A percentile compares a stretch with the other conserved stretches of the same genome.
Conservation (phyloP, 2,797 vertebrate species). For the Benthosema pterotum region DNA sequence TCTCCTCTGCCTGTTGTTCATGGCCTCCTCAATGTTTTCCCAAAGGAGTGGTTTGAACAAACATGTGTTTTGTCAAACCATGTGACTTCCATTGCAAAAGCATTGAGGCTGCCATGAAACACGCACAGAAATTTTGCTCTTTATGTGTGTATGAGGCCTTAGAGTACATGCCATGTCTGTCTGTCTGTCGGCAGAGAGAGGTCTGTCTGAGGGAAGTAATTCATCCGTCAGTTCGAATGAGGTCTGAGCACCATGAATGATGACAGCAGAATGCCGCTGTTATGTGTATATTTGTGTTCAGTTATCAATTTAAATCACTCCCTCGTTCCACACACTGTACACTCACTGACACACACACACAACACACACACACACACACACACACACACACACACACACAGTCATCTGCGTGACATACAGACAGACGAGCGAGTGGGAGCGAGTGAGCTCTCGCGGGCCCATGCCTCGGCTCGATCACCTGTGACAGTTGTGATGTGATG, state of each 20-base stretch:
- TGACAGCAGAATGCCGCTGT: slow-evolving; percentile 8
- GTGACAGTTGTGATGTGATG: slow-evolving; percentile 89
- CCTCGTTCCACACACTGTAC: background rate
- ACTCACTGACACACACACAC: slow-evolving; percentile 4
- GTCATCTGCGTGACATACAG: slow-evolving; percentile 37
- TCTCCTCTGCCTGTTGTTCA: too few relatives aligned
- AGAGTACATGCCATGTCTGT: slow-evolving; percentile 27
- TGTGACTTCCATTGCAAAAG: too few relatives aligned
- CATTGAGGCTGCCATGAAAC: too few relatives aligned
- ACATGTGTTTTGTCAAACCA: too few relatives aligned
- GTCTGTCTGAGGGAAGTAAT: slow-evolving; percentile 54
- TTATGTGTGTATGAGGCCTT: too few relatives aligned
- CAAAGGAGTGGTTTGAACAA: too few relatives aligned
- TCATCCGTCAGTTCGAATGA: slow-evolving; percentile 49
- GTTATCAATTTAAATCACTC: slow-evolving; percentile 36
- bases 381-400: slow-evolving; percentile 12
- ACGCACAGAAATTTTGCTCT: too few relatives aligned
- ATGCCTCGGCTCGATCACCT: slow-evolving; percentile 94
- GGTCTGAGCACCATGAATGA: slow-evolving; percentile 9
- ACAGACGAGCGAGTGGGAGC: slow-evolving; percentile 43
- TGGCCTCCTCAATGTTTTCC: too few relatives aligned
- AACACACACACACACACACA: slow-evolving; percentile 7
- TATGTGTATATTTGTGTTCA: slow-evolving; percentile 8
- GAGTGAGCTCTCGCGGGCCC: slow-evolving; percentile 71
- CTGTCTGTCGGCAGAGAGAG: slow-evolving; percentile 1